Percentiles rank a stretch among this genome's conserved stretches.
phyloP scores from a whole-genome alignment of 1,140 invertebrate species.

The Battus philenor region DNA sequence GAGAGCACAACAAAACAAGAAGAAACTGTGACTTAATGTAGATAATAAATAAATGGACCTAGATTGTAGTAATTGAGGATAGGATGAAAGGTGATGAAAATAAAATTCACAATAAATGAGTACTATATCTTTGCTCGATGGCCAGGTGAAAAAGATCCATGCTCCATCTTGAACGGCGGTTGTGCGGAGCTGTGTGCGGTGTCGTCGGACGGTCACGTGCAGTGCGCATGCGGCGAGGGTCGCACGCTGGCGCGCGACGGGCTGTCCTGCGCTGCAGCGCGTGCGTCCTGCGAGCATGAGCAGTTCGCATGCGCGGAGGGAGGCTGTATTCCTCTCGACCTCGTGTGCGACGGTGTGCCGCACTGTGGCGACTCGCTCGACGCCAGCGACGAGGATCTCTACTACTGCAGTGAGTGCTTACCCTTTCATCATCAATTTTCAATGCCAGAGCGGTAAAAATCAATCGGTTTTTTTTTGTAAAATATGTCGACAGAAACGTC shows the following conservation, averaged over 20 bases:
- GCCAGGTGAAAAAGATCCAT: constrained; percentile 80
- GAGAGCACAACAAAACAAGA: too few relatives aligned
- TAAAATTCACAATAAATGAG: too few relatives aligned
- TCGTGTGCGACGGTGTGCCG: constrained; percentile 85
- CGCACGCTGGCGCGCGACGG: constrained; percentile 38
- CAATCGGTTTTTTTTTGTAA: too few relatives aligned
- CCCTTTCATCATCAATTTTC: too few relatives aligned
- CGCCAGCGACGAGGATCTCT: constrained; percentile 84
- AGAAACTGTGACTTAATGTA: too few relatives aligned
- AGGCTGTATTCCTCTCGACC: constrained; percentile 83
- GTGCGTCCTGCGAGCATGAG: constrained; percentile 21
- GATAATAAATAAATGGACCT: too few relatives aligned
- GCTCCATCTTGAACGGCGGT: constrained; percentile 82
- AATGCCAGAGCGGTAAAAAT: too few relatives aligned
- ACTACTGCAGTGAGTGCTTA: constrained; percentile 76
- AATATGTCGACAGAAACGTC: too few relatives aligned
- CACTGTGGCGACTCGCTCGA: constrained; percentile 86
- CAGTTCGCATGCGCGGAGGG: constrained; percentile 72
- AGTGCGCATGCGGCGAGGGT: constrained; percentile 78
- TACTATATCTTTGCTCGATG: too few relatives aligned
- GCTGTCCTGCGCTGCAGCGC: constrained; percentile 27
- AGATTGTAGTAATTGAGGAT: too few relatives aligned
- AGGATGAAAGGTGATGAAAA: too few relatives aligned
- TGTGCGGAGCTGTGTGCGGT: constrained; percentile 84
- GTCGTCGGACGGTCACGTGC: constrained; percentile 75